Conservation (phyloP, 2,797 vertebrate species). For the Melanotaenia nigrans region DNA sequence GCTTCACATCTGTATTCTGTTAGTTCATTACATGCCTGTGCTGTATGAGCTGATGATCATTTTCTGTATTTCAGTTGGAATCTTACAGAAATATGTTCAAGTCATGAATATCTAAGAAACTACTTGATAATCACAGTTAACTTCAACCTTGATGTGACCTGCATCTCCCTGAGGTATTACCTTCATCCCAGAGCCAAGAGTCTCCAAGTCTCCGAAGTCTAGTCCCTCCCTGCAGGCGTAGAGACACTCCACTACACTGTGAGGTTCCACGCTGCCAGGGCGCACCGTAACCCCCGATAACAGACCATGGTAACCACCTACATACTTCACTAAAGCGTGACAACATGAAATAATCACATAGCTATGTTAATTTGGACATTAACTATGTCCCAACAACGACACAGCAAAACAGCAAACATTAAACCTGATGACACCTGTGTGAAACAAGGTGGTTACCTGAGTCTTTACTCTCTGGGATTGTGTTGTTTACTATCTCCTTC, state of each 20-base stretch:
- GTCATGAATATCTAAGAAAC: neutral
- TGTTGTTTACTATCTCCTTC: constrained; percentile 85
- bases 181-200: constrained; percentile 99
- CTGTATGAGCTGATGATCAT: neutral
- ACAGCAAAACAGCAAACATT: constrained; percentile 13
- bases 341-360: neutral
- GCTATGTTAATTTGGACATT: constrained; percentile 10
- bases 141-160: neutral
- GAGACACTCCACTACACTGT: constrained; percentile 98
- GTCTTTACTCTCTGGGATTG: constrained; percentile 81
- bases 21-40: neutral
- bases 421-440: constrained; percentile 14
- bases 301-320: constrained; percentile 94
- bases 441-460: constrained; percentile 74
- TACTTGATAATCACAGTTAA: neutral
- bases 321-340: constrained; percentile 80
- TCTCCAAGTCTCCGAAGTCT: constrained; percentile 98
- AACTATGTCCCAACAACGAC: constrained; percentile 20
- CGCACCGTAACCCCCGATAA: constrained; percentile 96
- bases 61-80: neutral
- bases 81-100: neutral
- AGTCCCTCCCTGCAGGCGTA: constrained; percentile 98
- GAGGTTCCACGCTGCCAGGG: constrained; percentile 94
- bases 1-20: neutral
- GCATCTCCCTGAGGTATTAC: constrained; percentile 69